phyloP scores from a whole-genome alignment of 2,888 invertebrate species.

The Muscina levida region DNA sequence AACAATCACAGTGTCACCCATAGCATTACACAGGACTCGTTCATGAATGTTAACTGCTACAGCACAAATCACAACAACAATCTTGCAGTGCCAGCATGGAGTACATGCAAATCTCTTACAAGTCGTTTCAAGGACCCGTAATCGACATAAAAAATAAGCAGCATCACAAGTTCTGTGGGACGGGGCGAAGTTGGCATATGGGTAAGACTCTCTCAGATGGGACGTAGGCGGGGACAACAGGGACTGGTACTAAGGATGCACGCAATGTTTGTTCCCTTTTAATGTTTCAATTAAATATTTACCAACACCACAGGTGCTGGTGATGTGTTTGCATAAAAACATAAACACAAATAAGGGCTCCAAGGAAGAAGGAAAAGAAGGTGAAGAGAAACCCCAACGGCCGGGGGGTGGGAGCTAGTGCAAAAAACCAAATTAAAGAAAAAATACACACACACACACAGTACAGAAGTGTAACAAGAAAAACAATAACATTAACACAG shows the following conservation, averaged over 20 bases:
- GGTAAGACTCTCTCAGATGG: no score
- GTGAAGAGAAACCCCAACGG: neutral
- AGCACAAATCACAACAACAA: conserved; percentile 18
- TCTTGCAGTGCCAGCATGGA: conserved; percentile 1
- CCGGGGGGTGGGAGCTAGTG: no score
- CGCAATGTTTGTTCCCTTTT: conserved; percentile 57
- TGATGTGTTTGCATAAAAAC: conserved; percentile 54
- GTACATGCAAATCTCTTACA: conserved; percentile 24
- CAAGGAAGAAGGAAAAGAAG: neutral
- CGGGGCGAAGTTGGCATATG: no score
- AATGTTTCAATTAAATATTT: conserved; percentile 67
- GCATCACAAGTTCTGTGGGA: no score
- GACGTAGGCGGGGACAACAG: neutral
- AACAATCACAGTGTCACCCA: neutral
- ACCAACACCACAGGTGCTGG: conserved; percentile 66
- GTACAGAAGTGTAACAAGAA: conserved; percentile 16
- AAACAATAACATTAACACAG: conserved; percentile 37
- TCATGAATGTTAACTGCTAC: neutral
- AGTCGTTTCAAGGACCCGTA: neutral
- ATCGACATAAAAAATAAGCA: no score
- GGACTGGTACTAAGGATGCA: neutral
- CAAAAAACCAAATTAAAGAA: conserved; percentile 4
- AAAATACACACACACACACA: no score
- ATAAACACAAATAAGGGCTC: conserved; percentile 15
- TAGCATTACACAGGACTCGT: neutral